Conservation (phyloP, 1,140 invertebrate species). For the Musca domestica region DNA sequence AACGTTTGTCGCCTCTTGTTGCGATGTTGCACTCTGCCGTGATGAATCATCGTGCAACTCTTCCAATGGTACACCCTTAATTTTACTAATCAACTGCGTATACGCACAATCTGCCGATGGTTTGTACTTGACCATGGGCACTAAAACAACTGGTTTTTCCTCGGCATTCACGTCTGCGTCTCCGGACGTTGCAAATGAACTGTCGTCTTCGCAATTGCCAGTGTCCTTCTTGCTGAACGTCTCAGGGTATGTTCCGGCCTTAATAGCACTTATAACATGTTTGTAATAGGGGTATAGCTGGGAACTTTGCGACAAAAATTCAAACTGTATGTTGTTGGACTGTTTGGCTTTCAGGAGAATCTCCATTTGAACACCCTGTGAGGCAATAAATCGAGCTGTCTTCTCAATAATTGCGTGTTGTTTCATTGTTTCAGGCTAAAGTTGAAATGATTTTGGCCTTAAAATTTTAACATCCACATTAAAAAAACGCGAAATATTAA, state of each 20-base stretch:
- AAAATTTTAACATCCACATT: not conserved
- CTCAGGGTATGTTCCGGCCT: constrained; percentile 72
- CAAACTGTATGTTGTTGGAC: constrained; percentile 87
- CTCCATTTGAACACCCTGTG: constrained; percentile 96
- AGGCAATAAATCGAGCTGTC: constrained; percentile 90
- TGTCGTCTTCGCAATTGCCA: constrained; percentile 18
- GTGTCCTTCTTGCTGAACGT: constrained; percentile 25
- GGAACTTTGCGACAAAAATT: constrained; percentile 87
- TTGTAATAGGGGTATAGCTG: constrained; percentile 88
- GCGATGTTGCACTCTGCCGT: constrained; percentile 27
- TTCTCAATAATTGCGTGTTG: constrained; percentile 94
- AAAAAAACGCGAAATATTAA: constrained; percentile 6
- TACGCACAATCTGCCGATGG: constrained; percentile 81
- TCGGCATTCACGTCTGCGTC: not conserved
- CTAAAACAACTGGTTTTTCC: constrained; percentile 39
- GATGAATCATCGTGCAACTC: constrained; percentile 40
- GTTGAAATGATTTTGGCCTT: not conserved
- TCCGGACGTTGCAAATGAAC: not conserved
- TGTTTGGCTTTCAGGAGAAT: constrained; percentile 97
- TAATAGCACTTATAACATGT: constrained; percentile 76
- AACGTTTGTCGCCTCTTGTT: constrained; percentile 23
- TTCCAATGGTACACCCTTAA: constrained; percentile 67
- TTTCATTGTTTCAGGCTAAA: constrained; percentile 86
- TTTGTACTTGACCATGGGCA: constrained; percentile 66
- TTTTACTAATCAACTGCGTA: constrained; percentile 78